Conservation (phyloP, 2,888 invertebrate species). For the Volucella bombylans region DNA sequence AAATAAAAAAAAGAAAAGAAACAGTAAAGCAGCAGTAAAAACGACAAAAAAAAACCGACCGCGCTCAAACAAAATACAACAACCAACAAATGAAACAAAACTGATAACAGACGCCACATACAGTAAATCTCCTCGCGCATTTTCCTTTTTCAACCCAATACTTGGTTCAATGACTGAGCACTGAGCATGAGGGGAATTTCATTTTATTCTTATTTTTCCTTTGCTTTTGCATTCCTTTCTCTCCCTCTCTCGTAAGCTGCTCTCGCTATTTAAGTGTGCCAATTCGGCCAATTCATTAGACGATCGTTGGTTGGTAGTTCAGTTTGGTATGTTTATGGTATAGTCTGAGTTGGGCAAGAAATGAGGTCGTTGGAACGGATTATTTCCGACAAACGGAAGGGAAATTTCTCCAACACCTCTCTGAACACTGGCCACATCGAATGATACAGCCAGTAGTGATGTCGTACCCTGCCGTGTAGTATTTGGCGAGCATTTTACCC, state of each 20-base stretch:
- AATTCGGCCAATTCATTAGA: slow-evolving; percentile 9
- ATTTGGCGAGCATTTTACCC: too few species aligned
- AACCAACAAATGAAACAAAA: slow-evolving; percentile 30
- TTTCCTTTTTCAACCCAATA: slow-evolving; percentile 64
- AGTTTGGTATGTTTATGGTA: slow-evolving; percentile 3
- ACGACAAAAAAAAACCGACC: slow-evolving; percentile 21
- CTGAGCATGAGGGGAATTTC: slow-evolving; percentile 32
- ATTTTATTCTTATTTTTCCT: too few species aligned
- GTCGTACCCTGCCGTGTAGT: too few species aligned
- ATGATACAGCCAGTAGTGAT: too few species aligned
- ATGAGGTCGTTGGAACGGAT: too few species aligned
- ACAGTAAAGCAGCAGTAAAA: slow-evolving; percentile 63
- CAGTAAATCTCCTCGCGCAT: slow-evolving; percentile 72
- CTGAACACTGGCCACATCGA: slow-evolving; percentile 33
- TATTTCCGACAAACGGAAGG: not conserved
- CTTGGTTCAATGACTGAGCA: slow-evolving; percentile 71
- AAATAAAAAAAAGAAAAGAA: slow-evolving; percentile 13
- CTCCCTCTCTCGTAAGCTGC: slow-evolving; percentile 34
- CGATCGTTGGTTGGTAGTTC: slow-evolving; percentile 14
- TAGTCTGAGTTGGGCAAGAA: not conserved
- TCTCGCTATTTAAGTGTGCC: not conserved
- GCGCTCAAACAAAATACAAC: slow-evolving; percentile 5
- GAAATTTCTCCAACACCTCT: slow-evolving; percentile 46
- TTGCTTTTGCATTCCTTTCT: not conserved
- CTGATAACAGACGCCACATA: slow-evolving; percentile 52